phyloP scores from a whole-genome alignment of 2,113 vertebrate species.

The Xenopus borealis region DNA sequence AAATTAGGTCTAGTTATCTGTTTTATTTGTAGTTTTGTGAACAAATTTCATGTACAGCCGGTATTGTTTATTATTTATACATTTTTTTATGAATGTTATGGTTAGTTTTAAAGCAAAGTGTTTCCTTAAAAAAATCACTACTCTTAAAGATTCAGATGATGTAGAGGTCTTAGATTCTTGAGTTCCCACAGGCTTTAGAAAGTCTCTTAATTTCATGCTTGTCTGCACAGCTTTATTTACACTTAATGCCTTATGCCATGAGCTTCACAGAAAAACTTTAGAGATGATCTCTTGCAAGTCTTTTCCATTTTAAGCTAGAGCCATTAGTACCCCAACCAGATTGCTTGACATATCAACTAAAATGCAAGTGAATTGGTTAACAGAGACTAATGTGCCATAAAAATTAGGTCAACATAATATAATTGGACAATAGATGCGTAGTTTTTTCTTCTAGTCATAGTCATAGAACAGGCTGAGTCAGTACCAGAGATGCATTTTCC shows the following conservation, averaged over 20 bases:
- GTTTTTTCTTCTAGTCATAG: background rate
- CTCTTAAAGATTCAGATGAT: conserved; percentile 54
- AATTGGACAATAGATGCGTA: conserved; percentile 48
- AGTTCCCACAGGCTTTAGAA: conserved; percentile 58
- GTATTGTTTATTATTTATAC: too few species aligned
- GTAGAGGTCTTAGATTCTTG: conserved; percentile 57
- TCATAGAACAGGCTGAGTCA: too few species aligned
- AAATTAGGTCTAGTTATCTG: too few species aligned
- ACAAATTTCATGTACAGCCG: too few species aligned
- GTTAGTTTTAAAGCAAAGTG: too few species aligned
- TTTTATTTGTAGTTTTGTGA: too few species aligned
- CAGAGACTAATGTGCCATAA: conserved; percentile 59
- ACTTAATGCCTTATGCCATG: conserved; percentile 60
- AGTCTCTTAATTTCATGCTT: conserved; percentile 75
- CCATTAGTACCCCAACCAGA: conserved; percentile 45
- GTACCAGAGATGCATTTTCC: too few species aligned
- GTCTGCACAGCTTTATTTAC: conserved; percentile 69
- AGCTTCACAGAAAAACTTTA: conserved; percentile 59
- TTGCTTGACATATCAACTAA: conserved; percentile 52
- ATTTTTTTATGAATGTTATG: too few species aligned
- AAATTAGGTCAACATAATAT: conserved; percentile 58
- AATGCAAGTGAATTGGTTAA: conserved; percentile 59
- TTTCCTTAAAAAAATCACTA: conserved; percentile 54
- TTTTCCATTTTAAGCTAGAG: conserved; percentile 55
- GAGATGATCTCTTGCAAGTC: conserved; percentile 58